Base-by-base conservation (phyloP, 1,140 invertebrate species). In the Pseudomyrmex cubaensis region DNA sequence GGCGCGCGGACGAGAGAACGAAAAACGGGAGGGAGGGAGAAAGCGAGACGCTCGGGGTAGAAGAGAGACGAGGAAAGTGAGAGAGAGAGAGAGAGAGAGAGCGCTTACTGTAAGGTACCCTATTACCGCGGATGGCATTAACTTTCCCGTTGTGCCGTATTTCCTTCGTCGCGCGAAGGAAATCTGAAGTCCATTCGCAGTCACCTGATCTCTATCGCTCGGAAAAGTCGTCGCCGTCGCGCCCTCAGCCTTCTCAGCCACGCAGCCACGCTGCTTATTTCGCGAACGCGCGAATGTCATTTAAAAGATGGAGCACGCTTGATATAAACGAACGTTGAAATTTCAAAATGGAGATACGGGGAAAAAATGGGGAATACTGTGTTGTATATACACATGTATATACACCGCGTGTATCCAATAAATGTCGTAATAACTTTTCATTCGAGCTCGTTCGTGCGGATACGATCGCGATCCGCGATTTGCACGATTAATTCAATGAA, bases 41-140 rank as follows among this genome's bases (percentile, higher is more conserved):
- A 20, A 20, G 20, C 20, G 20, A 15, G 64, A 61, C 22, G n/a
- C 48, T 44, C n/a, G 0, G 35, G 57, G 17, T 13, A 35, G 44
- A 5, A 54, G 25, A n/a, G 46, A 17, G 54, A 57, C 46, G 48
- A 62, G 82, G 82, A 70, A 75, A 64, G 75, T 77, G 73, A 35
- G 35, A 35, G 5, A 35, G 0, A 76, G 50, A 86, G 75, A 77
- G 70, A 77, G 87, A 85, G 89, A 56, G 48, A 62, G 82, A 22
- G 22, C 85, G 89, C 86, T 90, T 85, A 85, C 85, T 89, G 35
- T 83, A 76, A 75, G 86, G 52, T 83, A 85, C 73, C 69, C 78
- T 64, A 83, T 89, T 89, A 88, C 64, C 78, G 64, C 57, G 74
- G 57, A 57, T 15, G 59, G 84, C 74, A 88, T 88, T 88, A 89